These are phyloP conservation scores for Cacatua alba DNA, from an alignment of 2,113 vertebrate genomes.

Conservation along the genomic window DNA sequence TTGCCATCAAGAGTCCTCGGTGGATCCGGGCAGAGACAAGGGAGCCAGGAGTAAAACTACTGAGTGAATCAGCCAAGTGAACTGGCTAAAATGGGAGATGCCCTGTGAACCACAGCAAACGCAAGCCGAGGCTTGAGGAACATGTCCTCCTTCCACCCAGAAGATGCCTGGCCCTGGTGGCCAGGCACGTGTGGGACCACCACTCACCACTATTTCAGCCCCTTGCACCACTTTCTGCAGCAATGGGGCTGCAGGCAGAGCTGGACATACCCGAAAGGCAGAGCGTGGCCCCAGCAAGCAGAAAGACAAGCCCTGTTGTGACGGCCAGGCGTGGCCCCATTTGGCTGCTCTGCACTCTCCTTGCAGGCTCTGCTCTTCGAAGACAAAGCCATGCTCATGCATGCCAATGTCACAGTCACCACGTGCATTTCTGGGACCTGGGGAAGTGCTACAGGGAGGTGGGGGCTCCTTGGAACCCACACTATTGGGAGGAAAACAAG, in stretches of 20 bases:
- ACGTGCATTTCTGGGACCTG: neutral
- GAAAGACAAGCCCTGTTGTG: neutral
- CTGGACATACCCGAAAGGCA: accelerated
- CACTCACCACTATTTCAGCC: accelerated
- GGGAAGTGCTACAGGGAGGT: neutral
- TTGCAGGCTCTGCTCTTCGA: neutral
- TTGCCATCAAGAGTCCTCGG: neutral
- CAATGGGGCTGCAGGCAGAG: neutral
- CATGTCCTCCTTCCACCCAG: neutral
- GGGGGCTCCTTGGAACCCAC: neutral
- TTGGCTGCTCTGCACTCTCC: neutral
- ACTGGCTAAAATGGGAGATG: neutral
- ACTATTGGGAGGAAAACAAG: neutral
- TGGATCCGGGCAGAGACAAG: neutral
- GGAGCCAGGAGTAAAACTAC: neutral
- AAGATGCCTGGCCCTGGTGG: neutral
- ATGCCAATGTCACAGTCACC: conserved; percentile 44
- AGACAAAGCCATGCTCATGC: conserved; percentile 33
- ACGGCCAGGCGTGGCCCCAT: neutral
- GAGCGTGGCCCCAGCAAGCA: neutral
- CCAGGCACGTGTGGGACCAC: neutral
- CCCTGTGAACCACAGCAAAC: neutral
- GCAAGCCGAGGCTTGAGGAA: neutral
- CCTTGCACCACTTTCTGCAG: neutral
- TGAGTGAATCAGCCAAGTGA: neutral